Conservation (phyloP, 1,140 invertebrate species). For the Lepidurus apus region DNA sequence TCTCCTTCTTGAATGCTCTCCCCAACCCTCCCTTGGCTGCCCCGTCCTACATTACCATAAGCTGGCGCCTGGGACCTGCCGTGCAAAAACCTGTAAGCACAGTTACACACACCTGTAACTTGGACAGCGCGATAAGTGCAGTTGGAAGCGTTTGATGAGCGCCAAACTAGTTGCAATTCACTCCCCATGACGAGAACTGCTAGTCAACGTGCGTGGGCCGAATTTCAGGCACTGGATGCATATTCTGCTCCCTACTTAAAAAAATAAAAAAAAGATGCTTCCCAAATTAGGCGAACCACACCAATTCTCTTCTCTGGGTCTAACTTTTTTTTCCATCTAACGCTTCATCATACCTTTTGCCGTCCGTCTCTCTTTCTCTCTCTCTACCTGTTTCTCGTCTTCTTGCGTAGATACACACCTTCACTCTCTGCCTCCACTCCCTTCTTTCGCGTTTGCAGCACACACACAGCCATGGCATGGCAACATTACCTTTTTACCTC, state of each 20-base stretch:
- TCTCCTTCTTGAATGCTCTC: background rate
- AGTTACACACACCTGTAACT: background rate
- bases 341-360: slow-evolving; percentile 22
- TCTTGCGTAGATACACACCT: slow-evolving; percentile 10
- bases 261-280: background rate
- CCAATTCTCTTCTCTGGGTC: background rate
- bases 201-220: background rate
- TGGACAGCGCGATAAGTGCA: background rate
- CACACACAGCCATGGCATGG: background rate
- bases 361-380: background rate
- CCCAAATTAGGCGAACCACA: background rate
- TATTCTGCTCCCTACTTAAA: background rate
- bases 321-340: background rate
- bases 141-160: background rate
- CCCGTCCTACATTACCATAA: slow-evolving; percentile 21
- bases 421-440: slow-evolving; percentile 3
- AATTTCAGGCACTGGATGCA: background rate
- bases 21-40: background rate
- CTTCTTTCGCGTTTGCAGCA: background rate
- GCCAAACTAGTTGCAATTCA: background rate
- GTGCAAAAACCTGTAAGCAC: background rate
- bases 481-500: background rate
- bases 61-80: slow-evolving; percentile 2
- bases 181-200: background rate
- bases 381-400: slow-evolving; percentile 23